Percentiles rank a stretch among this genome's conserved stretches.
phyloP scores from a whole-genome alignment of 53 echinoderm and acorn worm species.

The Echinarachnius parma region DNA sequence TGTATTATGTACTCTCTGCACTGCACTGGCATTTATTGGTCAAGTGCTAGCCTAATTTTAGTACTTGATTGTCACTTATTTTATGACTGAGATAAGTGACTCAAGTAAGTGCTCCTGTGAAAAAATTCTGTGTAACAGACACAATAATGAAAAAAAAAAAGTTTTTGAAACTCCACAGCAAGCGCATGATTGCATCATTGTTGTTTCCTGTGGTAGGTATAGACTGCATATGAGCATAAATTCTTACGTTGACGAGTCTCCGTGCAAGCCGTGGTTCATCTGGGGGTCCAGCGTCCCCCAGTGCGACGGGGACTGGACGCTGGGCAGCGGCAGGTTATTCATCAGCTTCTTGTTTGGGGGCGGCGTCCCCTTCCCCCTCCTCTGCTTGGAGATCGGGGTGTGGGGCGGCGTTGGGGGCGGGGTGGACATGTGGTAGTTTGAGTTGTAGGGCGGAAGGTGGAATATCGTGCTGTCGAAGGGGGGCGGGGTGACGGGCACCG shows the following conservation, averaged over 20 bases:
- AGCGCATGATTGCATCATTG: no score
- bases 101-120: no score
- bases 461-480: constrained; percentile 65
- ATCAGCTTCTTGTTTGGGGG: constrained; percentile 82
- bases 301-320: neutral
- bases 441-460: constrained; percentile 44
- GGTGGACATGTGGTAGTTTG: constrained; percentile 64
- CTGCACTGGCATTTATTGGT: no score
- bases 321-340: constrained; percentile 30
- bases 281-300: constrained; percentile 14
- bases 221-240: no score
- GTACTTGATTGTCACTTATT: no score
- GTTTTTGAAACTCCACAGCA: no score
- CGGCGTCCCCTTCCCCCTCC: constrained; percentile 70
- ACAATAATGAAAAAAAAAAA: no score
- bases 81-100: no score
- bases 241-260: neutral
- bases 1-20: no score
- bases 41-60: no score
- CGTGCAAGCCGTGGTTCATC: neutral
- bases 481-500: constrained; percentile 43
- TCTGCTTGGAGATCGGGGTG: constrained; percentile 40
- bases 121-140: no score
- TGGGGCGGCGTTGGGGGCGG: constrained; percentile 67
- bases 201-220: no score